phyloP scores from a whole-genome alignment of 2,797 vertebrate genomes.

The Adelosebastes latens region DNA sequence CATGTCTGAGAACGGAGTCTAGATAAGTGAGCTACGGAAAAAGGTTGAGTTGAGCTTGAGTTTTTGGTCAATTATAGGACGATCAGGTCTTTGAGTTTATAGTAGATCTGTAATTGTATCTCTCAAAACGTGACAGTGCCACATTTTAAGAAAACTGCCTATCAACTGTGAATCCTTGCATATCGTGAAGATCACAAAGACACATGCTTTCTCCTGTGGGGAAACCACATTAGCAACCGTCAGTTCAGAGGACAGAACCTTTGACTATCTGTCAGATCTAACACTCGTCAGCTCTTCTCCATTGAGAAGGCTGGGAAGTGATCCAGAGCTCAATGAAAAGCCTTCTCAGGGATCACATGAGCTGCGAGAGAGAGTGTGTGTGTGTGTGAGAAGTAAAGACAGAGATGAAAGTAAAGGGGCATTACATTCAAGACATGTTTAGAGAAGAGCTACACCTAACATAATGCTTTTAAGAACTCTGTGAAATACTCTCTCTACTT shows the following conservation, averaged over 20 bases:
- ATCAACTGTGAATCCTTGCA: background rate
- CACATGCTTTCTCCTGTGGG: conserved; percentile 26
- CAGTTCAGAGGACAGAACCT: conserved; percentile 57
- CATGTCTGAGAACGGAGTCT: conserved; percentile 1
- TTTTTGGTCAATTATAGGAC: background rate
- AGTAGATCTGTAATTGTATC: conserved; percentile 4
- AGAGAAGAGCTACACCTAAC: background rate
- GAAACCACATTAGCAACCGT: conserved; percentile 47
- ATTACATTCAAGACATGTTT: conserved; percentile 39
- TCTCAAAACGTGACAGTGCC: background rate
- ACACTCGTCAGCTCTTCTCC: conserved; percentile 58
- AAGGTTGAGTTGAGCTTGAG: background rate
- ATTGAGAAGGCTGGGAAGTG: conserved; percentile 65
- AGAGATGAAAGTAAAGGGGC: conserved; percentile 31
- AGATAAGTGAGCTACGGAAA: background rate
- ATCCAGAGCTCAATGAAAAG: conserved; percentile 76
- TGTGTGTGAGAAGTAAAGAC: conserved; percentile 13
- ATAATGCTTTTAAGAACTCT: conserved; percentile 10
- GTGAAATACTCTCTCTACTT: background rate
- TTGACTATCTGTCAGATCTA: conserved; percentile 69
- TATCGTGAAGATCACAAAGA: conserved; percentile 15
- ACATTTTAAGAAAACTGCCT: conserved; percentile 1
- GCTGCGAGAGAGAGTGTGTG: conserved; percentile 3
- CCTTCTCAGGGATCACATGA: conserved; percentile 64
- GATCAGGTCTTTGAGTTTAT: background rate